A percentile compares a stretch with the other conserved stretches of the same genome.
Evolutionary conservation across 1,140 invertebrate genomes (phyloP).

Genomic region (Ips typographus): DNA sequence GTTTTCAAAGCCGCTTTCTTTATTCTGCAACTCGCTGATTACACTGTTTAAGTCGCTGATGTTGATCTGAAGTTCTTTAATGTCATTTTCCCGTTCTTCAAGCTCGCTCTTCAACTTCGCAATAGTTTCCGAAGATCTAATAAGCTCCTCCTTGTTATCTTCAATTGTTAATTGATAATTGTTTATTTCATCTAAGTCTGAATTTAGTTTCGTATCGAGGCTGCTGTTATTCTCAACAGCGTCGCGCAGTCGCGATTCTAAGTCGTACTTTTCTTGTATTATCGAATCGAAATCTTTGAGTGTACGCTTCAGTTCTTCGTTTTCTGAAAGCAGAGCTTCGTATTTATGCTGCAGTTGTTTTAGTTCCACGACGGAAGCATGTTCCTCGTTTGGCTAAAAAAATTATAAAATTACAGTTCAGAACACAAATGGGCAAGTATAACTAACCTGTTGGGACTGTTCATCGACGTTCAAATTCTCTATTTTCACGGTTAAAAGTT

Average conservation of each 20-base stretch:
- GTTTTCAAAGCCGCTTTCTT: conserved; percentile 40
- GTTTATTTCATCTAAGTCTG: conserved; percentile 53
- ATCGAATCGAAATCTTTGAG: conserved; percentile 55
- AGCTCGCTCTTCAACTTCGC: conserved; percentile 40
- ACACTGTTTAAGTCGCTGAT: conserved; percentile 42
- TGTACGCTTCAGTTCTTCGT: conserved; percentile 51
- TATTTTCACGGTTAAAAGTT: conserved; percentile 33
- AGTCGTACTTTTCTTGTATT: conserved; percentile 55
- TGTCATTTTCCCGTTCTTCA: conserved; percentile 40
- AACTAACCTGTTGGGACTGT: conserved; percentile 4
- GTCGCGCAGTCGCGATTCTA: conserved; percentile 46
- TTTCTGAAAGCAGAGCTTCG: conserved; percentile 39
- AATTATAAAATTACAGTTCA: too few species aligned
- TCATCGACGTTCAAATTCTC: not conserved
- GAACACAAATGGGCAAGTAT: too few species aligned
- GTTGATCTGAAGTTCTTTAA: conserved; percentile 40
- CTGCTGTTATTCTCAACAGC: conserved; percentile 53
- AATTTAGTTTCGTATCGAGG: conserved; percentile 47
- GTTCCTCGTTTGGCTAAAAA: too few species aligned
- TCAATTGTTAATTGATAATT: conserved; percentile 48
- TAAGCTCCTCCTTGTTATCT: conserved; percentile 53
- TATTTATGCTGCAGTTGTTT: conserved; percentile 40
- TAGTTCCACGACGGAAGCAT: conserved; percentile 3
- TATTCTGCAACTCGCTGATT: conserved; percentile 40
- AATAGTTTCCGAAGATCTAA: conserved; percentile 39